phyloP scores from a whole-genome alignment of 1,140 invertebrate species.

The Calliopsis andreniformis region DNA sequence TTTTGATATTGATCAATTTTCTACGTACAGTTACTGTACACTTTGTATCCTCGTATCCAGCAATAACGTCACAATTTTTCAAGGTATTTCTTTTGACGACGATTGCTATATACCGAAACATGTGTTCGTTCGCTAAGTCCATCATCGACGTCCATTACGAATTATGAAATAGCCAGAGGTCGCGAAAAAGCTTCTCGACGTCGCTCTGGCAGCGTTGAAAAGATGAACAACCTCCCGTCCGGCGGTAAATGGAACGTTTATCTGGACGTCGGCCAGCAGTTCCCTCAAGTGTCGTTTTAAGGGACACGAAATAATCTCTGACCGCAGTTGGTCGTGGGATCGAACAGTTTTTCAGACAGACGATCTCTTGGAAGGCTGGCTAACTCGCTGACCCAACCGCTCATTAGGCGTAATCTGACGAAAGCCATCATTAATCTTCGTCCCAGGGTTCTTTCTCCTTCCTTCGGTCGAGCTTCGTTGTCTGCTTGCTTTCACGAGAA shows the following conservation, averaged over 20 bases:
- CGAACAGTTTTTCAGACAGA: constrained; percentile 30
- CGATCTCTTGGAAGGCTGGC: background rate
- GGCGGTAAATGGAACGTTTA: constrained; percentile 32
- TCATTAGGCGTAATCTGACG: constrained; percentile 64
- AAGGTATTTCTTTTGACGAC: too few species aligned
- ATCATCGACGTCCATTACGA: too few species aligned
- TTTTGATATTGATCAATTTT: too few species aligned
- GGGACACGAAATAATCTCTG: constrained; percentile 49
- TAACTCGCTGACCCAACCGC: background rate
- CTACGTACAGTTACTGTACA: too few species aligned
- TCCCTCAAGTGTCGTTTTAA: constrained; percentile 27
- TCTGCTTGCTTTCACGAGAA: background rate
- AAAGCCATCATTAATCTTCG: constrained; percentile 58
- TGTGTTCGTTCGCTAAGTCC: too few species aligned
- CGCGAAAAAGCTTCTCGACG: background rate
- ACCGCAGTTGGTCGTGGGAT: background rate
- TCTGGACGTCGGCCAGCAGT: constrained; percentile 27
- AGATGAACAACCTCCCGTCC: too few species aligned
- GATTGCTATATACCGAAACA: too few species aligned
- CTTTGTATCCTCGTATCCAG: too few species aligned
- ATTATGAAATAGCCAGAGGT: too few species aligned
- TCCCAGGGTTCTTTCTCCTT: constrained; percentile 41
- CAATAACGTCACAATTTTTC: too few species aligned
- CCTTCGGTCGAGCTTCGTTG: background rate
- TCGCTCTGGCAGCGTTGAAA: too few species aligned